Conservation (phyloP, 2,888 invertebrate genomes). For the Heteropelma amictum region DNA sequence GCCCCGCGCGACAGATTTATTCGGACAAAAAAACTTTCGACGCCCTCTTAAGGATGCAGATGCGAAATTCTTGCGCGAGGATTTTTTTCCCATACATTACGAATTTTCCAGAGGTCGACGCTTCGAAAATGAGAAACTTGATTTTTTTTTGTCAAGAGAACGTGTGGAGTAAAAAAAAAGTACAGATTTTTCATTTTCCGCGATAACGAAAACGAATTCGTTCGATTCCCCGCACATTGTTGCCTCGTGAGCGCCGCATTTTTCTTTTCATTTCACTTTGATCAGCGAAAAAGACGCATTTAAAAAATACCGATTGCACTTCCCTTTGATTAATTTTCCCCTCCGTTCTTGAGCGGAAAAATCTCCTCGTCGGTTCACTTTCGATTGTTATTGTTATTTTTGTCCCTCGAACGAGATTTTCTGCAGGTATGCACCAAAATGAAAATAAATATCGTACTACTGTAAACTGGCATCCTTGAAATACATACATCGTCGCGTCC, state of each 20-base stretch:
- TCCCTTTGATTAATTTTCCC: constrained; percentile 26
- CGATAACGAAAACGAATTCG: neutral
- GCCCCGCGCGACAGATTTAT: too few species aligned
- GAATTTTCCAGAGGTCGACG: too few species aligned
- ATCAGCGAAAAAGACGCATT: constrained; percentile 16
- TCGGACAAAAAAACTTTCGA: too few species aligned
- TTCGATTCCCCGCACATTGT: neutral
- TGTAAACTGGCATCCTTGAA: constrained; percentile 70
- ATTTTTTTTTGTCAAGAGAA: neutral
- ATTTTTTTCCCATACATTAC: too few species aligned
- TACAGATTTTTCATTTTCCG: constrained; percentile 17
- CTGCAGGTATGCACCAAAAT: constrained; percentile 55
- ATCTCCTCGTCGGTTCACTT: constrained; percentile 39
- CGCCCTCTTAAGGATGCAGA: too few species aligned
- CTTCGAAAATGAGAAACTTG: too few species aligned
- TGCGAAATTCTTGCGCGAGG: too few species aligned
- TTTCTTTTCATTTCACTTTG: neutral
- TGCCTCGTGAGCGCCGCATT: neutral
- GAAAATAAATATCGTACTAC: constrained; percentile 65
- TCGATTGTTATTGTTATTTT: constrained; percentile 24
- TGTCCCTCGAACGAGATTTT: constrained; percentile 47
- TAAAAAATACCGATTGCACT: constrained; percentile 32
- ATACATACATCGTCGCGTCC: constrained; percentile 73
- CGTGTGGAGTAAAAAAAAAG: constrained; percentile 13
- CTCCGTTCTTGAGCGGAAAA: constrained; percentile 32